Evolutionary conservation across 1,140 invertebrate species (phyloP).

Genomic region (Carposina sasakii): DNA sequence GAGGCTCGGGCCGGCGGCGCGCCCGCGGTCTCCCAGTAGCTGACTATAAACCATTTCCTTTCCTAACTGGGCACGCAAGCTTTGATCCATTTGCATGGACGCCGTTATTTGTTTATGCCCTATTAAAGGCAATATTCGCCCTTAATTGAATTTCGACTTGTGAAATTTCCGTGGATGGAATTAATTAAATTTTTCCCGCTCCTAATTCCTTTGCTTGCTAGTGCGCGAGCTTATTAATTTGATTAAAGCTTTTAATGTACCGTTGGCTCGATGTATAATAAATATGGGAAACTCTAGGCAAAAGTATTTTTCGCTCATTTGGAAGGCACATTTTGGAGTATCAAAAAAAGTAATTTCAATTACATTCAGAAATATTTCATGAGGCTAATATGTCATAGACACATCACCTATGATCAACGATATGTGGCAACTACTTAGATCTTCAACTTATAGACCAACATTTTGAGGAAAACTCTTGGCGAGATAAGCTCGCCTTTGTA

Average conservation of each 20-base stretch:
- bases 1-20: conserved; percentile 45
- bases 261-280: too few species aligned
- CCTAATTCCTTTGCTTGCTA: conserved; percentile 22
- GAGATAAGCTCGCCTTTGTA: too few species aligned
- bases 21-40: conserved; percentile 47
- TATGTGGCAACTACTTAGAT: too few species aligned
- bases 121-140: conserved; percentile 41
- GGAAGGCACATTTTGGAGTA: too few species aligned
- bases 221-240: conserved; percentile 30
- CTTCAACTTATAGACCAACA: too few species aligned
- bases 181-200: conserved; percentile 39
- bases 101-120: conserved; percentile 52
- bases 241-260: conserved; percentile 36
- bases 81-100: conserved; percentile 64
- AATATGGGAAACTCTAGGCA: too few species aligned
- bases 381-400: too few species aligned
- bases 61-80: conserved; percentile 63
- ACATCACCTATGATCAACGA: too few species aligned
- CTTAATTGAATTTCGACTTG: conserved; percentile 47
- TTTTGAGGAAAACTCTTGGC: too few species aligned
- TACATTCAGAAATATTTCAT: too few species aligned
- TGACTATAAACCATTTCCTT: conserved; percentile 63
- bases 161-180: conserved; percentile 41
- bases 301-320: too few species aligned
- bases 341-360: too few species aligned